These are phyloP conservation scores for Microcebus ravelobensis DNA, from an alignment of 2,113 vertebrate species.

Conservation along the genomic window DNA sequence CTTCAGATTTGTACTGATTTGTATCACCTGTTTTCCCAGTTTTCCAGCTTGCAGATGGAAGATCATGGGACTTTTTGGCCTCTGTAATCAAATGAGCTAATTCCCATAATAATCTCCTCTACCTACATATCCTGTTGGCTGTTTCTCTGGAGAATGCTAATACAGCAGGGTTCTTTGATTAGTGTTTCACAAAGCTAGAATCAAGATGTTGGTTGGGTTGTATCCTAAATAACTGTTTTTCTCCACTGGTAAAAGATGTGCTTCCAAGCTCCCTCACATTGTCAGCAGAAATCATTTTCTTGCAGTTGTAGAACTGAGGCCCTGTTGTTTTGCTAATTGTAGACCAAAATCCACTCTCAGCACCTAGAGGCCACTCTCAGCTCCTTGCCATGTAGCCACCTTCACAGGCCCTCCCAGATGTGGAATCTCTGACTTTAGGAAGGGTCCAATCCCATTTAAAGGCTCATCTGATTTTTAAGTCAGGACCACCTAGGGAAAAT, in stretches of 20 bases:
- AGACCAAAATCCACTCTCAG: not conserved
- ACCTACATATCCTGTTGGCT: not conserved
- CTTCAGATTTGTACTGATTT: not conserved
- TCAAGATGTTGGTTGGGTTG: not conserved
- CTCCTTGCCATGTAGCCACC: no score
- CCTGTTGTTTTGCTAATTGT: not conserved
- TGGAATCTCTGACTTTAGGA: not conserved
- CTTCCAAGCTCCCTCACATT: not conserved
- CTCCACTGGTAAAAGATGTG: not conserved
- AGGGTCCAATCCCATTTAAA: not conserved
- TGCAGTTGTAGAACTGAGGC: not conserved
- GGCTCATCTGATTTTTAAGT: not conserved
- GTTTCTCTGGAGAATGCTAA: not conserved
- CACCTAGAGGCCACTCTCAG: not conserved
- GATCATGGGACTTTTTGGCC: not conserved
- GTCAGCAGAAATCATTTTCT: not conserved
- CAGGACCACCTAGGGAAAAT: not conserved
- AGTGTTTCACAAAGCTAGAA: not conserved
- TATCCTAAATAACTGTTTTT: not conserved
- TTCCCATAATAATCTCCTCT: not conserved
- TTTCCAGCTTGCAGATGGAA: not conserved
- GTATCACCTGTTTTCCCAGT: not conserved
- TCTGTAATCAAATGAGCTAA: not conserved
- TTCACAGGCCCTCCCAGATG: not conserved
- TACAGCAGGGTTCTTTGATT: not conserved